Percentiles rank a stretch among this genome's conserved stretches.
Conservation (phyloP, 2,113 vertebrate genomes). For the Mesocricetus auratus region DNA sequence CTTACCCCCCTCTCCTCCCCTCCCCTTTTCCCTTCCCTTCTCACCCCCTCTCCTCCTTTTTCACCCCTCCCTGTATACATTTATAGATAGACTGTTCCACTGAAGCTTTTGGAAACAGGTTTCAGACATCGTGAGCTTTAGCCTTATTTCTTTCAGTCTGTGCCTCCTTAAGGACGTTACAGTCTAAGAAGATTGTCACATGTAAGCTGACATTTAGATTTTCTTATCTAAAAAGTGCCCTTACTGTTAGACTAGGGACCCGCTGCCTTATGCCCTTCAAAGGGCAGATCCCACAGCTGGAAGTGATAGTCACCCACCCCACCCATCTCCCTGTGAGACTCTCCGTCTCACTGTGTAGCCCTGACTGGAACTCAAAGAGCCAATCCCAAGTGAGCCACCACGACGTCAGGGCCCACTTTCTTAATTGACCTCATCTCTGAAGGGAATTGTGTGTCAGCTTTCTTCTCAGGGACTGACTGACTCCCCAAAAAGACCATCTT, state of each 20-base stretch:
- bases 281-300: background rate
- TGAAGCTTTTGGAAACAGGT: conserved; percentile 44
- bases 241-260: background rate
- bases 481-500: background rate
- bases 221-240: background rate
- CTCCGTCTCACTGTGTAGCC: too few relatives aligned
- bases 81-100: background rate
- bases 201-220: background rate
- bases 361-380: background rate
- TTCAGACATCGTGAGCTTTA: conserved; percentile 54
- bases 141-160: conserved; percentile 38
- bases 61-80: background rate
- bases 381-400: background rate
- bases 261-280: background rate
- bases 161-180: conserved; percentile 44
- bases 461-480: background rate
- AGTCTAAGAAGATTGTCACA: background rate
- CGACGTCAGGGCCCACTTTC: background rate
- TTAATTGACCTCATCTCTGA: too few relatives aligned
- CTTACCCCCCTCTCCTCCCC: background rate
- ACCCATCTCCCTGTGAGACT: too few relatives aligned
- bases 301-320: background rate
- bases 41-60: background rate
- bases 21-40: too few relatives aligned
- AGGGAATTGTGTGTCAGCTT: background rate